Percentiles rank a stretch among this genome's conserved stretches.
Conservation (phyloP, 2,888 invertebrate genomes). For the Diogma glabrata region DNA sequence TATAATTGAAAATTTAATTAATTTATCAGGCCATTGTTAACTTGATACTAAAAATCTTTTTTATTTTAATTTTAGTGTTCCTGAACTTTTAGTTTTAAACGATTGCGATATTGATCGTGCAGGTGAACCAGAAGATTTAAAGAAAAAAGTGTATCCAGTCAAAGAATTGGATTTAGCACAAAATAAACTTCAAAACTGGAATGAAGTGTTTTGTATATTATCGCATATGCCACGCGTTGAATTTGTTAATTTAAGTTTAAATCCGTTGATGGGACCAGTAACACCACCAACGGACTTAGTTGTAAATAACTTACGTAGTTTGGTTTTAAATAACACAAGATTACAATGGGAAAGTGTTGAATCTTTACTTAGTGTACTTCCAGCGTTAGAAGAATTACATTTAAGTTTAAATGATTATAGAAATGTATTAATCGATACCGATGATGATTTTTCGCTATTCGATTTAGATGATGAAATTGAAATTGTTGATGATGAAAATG, state of each 20-base stretch:
- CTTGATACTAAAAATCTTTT: not conserved
- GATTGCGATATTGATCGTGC: slow-evolving; percentile 86
- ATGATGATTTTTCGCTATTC: slow-evolving; percentile 20
- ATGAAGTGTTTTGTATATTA: slow-evolving; percentile 79
- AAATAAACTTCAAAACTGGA: slow-evolving; percentile 81
- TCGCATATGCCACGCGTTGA: slow-evolving; percentile 79
- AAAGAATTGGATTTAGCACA: slow-evolving; percentile 89
- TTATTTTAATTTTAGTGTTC: slow-evolving; percentile 43
- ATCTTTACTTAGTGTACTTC: slow-evolving; percentile 60
- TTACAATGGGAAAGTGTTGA: slow-evolving; percentile 77
- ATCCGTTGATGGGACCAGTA: slow-evolving; percentile 62
- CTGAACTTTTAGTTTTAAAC: slow-evolving; percentile 75
- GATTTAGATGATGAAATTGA: slow-evolving; percentile 18
- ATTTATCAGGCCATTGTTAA: no score
- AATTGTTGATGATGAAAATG: slow-evolving; percentile 18
- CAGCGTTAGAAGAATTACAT: slow-evolving; percentile 80
- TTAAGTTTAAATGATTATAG: slow-evolving; percentile 82
- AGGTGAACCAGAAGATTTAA: slow-evolving; percentile 67
- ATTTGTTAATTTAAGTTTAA: slow-evolving; percentile 87
- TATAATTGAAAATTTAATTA: no score
- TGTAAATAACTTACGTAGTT: slow-evolving; percentile 52
- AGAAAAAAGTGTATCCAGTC: slow-evolving; percentile 78
- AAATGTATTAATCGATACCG: slow-evolving; percentile 53
- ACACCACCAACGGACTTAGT: slow-evolving; percentile 34
- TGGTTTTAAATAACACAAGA: slow-evolving; percentile 79